Evolutionary conservation across 1,140 invertebrate genomes (phyloP).

Genomic region (Saxidomus purpurata): DNA sequence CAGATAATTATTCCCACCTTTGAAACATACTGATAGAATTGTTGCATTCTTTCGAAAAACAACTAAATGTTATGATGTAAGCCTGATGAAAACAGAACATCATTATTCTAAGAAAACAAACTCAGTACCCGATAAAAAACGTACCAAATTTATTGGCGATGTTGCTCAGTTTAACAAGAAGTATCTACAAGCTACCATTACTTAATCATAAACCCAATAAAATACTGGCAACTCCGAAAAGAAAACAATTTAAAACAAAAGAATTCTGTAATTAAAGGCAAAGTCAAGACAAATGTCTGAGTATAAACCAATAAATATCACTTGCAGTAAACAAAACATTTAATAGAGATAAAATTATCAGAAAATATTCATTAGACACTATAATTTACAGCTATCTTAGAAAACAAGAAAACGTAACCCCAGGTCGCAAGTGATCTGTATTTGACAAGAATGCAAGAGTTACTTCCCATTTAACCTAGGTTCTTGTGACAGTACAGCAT

Average conservation of each 20-base stretch:
- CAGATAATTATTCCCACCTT: not conserved
- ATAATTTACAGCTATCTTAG: not conserved
- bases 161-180: slow-evolving; percentile 16
- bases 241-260: slow-evolving; percentile 9
- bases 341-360: slow-evolving; percentile 20
- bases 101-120: not conserved
- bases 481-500: no score
- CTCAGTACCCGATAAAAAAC: not conserved
- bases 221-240: not conserved
- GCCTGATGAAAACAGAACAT: not conserved
- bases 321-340: slow-evolving; percentile 6
- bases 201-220: slow-evolving; percentile 28
- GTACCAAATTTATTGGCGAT: not conserved
- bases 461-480: not conserved
- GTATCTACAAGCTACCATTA: not conserved
- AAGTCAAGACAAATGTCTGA: slow-evolving; percentile 17
- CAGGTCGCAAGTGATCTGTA: not conserved
- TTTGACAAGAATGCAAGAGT: not conserved
- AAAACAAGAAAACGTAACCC: not conserved
- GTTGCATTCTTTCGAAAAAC: slow-evolving; percentile 3
- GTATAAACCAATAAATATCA: slow-evolving; percentile 36
- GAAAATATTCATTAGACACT: not conserved
- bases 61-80: not conserved
- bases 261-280: not conserved
- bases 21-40: not conserved